Percentiles rank a stretch among this genome's conserved stretches.
These are phyloP conservation scores for Pseudopodoces humilis DNA, from an alignment of 2,113 vertebrate genomes.

Conservation along the genomic window DNA sequence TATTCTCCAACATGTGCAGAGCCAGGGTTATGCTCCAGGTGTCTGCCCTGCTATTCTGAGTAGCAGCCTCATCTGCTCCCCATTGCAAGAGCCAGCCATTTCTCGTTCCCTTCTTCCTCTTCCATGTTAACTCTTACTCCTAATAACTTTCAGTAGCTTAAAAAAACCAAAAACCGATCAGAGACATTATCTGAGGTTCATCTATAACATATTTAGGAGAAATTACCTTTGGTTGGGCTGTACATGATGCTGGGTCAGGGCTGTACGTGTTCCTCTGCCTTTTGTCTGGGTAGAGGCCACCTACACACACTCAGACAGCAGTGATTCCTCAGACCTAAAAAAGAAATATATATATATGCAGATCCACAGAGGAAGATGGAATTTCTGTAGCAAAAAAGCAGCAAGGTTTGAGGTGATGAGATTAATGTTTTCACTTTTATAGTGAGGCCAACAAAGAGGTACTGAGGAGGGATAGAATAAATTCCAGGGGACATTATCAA, in stretches of 20 bases:
- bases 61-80: neutral
- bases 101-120: neutral
- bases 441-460: neutral
- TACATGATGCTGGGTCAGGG: neutral
- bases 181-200: neutral
- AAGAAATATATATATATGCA: neutral
- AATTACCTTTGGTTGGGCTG: neutral
- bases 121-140: neutral
- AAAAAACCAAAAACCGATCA: neutral
- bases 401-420: neutral
- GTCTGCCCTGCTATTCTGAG: neutral
- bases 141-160: neutral
- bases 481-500: neutral
- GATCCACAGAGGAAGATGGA: neutral
- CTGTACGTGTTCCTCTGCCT: neutral
- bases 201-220: neutral
- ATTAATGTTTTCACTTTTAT: neutral
- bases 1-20: neutral
- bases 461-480: neutral
- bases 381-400: neutral
- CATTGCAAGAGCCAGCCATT: neutral
- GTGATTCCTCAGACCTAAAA: neutral
- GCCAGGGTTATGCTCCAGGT: neutral
- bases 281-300: neutral
- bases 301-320: neutral